Evolutionary conservation across 1,140 invertebrate genomes (phyloP).

Genomic region (Megalonaias nervosa): DNA sequence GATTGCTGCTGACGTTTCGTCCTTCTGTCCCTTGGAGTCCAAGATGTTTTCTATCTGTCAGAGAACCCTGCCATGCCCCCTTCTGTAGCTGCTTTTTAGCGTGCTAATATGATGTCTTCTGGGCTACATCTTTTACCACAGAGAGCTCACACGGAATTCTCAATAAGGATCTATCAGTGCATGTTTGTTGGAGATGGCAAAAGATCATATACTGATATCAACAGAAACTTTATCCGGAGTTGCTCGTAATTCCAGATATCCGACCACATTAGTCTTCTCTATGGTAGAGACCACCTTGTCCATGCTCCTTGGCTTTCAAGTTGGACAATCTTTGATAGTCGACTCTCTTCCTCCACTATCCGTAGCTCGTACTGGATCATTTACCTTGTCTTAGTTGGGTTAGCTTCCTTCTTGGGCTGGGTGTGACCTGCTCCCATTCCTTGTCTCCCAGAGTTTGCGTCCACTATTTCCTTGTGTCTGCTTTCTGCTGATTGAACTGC

Average conservation of each 20-base stretch:
- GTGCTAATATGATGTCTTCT: neutral
- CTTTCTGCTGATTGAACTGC: too few relatives aligned
- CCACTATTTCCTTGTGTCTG: too few relatives aligned
- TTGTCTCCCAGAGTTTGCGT: too few relatives aligned
- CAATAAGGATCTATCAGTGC: neutral
- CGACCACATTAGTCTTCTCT: neutral
- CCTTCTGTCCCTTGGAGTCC: neutral
- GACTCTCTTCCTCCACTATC: neutral
- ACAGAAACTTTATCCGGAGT: neutral
- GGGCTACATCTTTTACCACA: neutral
- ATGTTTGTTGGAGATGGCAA: neutral
- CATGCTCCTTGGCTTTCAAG: neutral
- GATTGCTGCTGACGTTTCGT: too few relatives aligned
- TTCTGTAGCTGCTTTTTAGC: neutral
- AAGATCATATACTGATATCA: constrained; percentile 3
- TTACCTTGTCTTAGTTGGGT: neutral
- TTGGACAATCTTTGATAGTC: neutral
- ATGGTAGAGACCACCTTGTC: neutral
- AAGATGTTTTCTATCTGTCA: neutral
- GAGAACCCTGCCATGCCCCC: neutral
- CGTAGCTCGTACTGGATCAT: constrained; percentile 2
- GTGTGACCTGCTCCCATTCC: too few relatives aligned
- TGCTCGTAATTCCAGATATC: neutral
- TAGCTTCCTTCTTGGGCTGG: neutral
- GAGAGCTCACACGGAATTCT: neutral